These are phyloP conservation scores for Procambarus virginalis DNA, from an alignment of 1,140 invertebrate species.

Conservation along the genomic window DNA sequence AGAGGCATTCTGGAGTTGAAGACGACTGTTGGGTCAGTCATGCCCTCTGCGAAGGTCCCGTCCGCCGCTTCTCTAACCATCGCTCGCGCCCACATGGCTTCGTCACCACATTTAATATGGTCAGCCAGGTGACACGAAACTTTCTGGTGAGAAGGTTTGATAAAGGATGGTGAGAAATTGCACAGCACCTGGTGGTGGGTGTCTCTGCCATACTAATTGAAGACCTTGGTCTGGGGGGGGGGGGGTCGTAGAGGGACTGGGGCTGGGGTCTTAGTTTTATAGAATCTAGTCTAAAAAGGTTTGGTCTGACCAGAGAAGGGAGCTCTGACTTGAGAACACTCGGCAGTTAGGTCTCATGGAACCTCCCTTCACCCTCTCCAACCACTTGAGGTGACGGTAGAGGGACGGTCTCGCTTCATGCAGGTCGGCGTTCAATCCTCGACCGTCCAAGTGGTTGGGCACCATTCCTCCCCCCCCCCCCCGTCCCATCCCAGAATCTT, in stretches of 20 bases:
- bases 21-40: background rate
- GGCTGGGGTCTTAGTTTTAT: background rate
- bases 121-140: background rate
- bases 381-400: no score
- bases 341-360: no score
- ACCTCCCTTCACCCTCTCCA: no score
- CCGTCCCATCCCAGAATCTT: no score
- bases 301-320: no score
- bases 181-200: constrained; percentile 12
- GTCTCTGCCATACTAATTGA: constrained; percentile 34
- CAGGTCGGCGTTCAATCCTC: no score
- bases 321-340: no score
- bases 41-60: constrained; percentile 23
- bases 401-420: no score
- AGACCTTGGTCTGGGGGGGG: constrained; percentile 32
- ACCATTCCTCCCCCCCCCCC: no score
- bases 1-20: background rate
- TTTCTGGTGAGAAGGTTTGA: background rate
- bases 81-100: constrained; percentile 16
- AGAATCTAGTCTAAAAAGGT: background rate
- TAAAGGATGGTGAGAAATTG: background rate
- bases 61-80: background rate
- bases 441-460: no score
- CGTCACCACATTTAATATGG: background rate
- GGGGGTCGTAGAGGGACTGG: background rate